These are phyloP conservation scores for Saccostrea echinata DNA, from an alignment of 1,140 invertebrate genomes.

Conservation along the genomic window DNA sequence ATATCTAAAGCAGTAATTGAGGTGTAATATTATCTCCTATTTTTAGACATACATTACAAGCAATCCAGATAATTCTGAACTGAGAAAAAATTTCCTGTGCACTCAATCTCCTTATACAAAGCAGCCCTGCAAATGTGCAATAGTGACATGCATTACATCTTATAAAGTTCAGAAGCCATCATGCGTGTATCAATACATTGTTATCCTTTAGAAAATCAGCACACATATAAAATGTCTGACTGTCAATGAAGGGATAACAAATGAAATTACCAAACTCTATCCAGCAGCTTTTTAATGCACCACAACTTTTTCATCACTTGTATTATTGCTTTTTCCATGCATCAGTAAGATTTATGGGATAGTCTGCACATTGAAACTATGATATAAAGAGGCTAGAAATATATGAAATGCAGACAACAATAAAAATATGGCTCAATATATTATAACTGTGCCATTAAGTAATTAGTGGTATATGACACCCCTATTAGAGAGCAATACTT, in stretches of 20 bases:
- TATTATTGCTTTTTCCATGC: background rate
- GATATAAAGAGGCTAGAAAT: background rate
- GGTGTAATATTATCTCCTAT: background rate
- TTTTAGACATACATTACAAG: background rate
- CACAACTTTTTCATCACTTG: background rate
- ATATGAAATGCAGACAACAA: no score
- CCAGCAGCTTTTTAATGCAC: background rate
- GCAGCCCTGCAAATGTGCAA: background rate
- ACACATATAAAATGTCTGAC: background rate
- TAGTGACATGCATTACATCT: no score
- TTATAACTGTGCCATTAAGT: no score
- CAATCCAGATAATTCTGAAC: background rate
- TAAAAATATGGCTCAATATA: no score
- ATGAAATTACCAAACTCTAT: background rate
- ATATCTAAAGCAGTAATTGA: no score
- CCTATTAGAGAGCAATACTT: background rate
- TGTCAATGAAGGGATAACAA: background rate
- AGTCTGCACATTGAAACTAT: background rate
- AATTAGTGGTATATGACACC: no score
- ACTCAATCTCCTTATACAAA: background rate
- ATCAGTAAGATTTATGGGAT: background rate
- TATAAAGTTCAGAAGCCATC: no score
- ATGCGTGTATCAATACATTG: background rate
- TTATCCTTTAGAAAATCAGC: background rate
- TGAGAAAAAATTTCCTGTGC: background rate